Base-by-base conservation (phyloP, 2,113 vertebrate species). In the Pandion haliaetus region DNA sequence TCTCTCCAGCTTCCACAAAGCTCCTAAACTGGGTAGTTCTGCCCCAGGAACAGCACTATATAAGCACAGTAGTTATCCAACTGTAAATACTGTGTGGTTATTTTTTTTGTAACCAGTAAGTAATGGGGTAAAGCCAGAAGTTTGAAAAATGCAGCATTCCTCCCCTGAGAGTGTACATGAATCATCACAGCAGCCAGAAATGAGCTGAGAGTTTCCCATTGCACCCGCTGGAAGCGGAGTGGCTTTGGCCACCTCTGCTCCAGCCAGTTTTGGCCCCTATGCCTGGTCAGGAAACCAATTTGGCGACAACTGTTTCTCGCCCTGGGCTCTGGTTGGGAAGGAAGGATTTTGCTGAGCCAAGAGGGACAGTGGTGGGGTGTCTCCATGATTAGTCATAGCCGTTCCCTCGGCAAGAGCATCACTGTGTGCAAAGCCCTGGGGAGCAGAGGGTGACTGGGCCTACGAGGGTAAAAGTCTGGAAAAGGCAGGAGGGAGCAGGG, bases 201-300 rank as follows among this genome's bases (percentile, higher is more conserved):
- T 5, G 13, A 91, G 66, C 23, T 25, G 66, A 63, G 63, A 71
- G 28, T 74, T 95, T 95, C 93, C 87, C 91, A 58, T 2, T 74
- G 70, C 62, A 55, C 42, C 12, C 81, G 1, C 71, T 96, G 94
- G 95, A 95, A 86, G 16, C 67, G 31, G 61, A 73, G 54, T 15
- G 44, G 34, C 72, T 83, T 72, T 88, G 73, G 80, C 83, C 42
- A 87, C 86, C 90, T 70, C 50, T 1, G 10, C 23, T 80, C 54
- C 70, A 67, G 67, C 24, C 23, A 16, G 31, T 80, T 78, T 85
- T 97, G 92, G 81, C 74, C 77, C 14, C 42, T 28, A 5, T 70
- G n/a, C 44, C 32, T 67, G 45, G 59, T 93, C 93, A 97, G 96
- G 93, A 98, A 97, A 88, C 65, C 57, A 25, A 10, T 62, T 82